Base-by-base conservation (phyloP, 2,113 vertebrate genomes). In the Zingel zingel region DNA sequence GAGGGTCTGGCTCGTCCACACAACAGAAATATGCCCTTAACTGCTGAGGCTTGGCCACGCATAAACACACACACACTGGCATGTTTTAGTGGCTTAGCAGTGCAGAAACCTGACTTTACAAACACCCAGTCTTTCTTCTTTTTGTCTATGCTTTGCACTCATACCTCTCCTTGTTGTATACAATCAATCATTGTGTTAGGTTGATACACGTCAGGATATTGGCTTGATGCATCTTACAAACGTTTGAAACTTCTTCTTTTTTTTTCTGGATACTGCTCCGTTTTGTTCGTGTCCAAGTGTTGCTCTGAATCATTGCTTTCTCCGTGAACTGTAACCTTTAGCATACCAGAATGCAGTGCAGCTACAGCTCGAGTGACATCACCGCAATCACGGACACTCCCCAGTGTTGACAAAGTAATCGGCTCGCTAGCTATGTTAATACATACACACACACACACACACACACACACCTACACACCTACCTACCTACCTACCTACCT, bases 261-360 rank as follows among this genome's bases (percentile, higher is more conserved):
- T 36, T 33, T 33, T 47, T 58, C 25, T 72, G 43, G 43, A 61
- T n/a, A 25, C 51, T 0, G 50, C 27, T 65, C 21, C 19, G 53
- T 33, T 71, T 66, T 15, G 8, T 19, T 11, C 9, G 4, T 18
- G 18, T 63, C 45, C 16, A 48, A 36, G 27, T 6, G 59, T 73
- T 8, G 5, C n/a, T 65, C 66, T 81, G 23, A 71, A 54, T 61
- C 43, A 23, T 5, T 2, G 23, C 50, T 70, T 14, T 53, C 63
- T 57, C n/a, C 3, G 11, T 50, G 21, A 81, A 51, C 50, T 45
- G n/a, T 27, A 43, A 54, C 50, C 12, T 61, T 43, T 6, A 18
- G 9, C 25, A 23, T 59, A 65, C 71, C 59, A 83, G 58, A 81
- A 6, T n/a, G 25, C 33, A 63, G 39, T 30, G 51, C 64, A 74